A percentile compares a stretch with the other conserved stretches of the same genome.
phyloP scores from a whole-genome alignment of 2,113 vertebrate species.

The Serilophus lunatus region DNA sequence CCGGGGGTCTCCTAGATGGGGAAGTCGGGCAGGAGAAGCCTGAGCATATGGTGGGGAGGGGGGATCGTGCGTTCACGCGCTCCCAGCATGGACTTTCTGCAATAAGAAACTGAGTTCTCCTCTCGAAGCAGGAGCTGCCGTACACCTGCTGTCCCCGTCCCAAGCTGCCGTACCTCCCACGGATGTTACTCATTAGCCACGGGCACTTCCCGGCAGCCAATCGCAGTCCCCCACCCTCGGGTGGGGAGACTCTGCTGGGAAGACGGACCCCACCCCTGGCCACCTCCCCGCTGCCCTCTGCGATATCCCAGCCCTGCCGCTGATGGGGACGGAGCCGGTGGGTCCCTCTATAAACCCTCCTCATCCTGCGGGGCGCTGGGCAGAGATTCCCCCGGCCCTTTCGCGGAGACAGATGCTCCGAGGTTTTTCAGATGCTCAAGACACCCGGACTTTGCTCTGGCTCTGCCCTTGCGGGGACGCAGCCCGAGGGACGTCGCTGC shows the following conservation, averaged over 20 bases:
- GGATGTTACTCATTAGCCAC: neutral
- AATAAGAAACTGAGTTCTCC: neutral
- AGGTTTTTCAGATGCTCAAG: neutral
- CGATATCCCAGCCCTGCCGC: neutral
- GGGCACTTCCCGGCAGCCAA: neutral
- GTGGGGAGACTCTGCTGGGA: neutral
- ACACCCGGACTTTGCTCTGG: neutral
- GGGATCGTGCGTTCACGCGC: neutral
- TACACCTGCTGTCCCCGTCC: neutral
- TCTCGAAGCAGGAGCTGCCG: neutral
- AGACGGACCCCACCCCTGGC: neutral
- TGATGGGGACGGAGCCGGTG: neutral
- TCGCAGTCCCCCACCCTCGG: neutral
- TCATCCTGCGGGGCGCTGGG: accelerated
- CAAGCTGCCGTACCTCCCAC: neutral
- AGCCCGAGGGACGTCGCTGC: neutral
- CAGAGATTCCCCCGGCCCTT: neutral
- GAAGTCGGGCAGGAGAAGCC: neutral
- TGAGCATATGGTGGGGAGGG: accelerated
- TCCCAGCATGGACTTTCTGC: neutral
- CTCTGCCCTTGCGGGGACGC: accelerated
- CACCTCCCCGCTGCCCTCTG: neutral
- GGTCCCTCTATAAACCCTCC: neutral
- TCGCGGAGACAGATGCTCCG: neutral
- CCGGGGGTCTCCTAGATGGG: accelerated